These are phyloP conservation scores for Galeopsomyia nigrocyanea DNA, from an alignment of 2,888 invertebrate genomes.

Conservation along the genomic window DNA sequence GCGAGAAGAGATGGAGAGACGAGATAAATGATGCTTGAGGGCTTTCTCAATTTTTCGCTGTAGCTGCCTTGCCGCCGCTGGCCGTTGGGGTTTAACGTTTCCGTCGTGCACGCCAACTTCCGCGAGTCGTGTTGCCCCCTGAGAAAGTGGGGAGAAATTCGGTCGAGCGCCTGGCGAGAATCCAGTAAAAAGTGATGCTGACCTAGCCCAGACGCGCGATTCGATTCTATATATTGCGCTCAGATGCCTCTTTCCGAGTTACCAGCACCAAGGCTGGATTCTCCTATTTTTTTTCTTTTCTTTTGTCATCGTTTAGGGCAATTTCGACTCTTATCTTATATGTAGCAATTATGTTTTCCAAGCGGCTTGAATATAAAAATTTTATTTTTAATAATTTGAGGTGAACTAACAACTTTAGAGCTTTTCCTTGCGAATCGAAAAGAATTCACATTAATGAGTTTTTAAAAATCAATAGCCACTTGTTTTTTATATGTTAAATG, in stretches of 20 bases:
- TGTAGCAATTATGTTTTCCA: too few relatives aligned
- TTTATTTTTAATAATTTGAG: too few relatives aligned
- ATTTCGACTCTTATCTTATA: too few relatives aligned
- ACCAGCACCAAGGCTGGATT: slow-evolving; percentile 2
- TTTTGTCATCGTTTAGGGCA: too few relatives aligned
- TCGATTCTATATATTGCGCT: too few relatives aligned
- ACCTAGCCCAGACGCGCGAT: slow-evolving; percentile 9
- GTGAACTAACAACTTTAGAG: too few relatives aligned
- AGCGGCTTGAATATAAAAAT: too few relatives aligned
- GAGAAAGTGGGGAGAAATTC: slow-evolving; percentile 25
- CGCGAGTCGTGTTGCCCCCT: slow-evolving; percentile 54
- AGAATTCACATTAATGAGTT: too few relatives aligned
- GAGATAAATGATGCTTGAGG: slow-evolving; percentile 12
- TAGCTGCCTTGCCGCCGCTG: slow-evolving; percentile 12
- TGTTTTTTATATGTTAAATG: too few relatives aligned
- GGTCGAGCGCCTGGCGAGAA: slow-evolving; percentile 15
- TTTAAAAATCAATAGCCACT: too few relatives aligned
- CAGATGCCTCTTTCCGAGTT: neutral
- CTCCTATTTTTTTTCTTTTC: too few relatives aligned
- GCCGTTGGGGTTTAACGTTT: slow-evolving; percentile 52
- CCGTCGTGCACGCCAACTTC: slow-evolving; percentile 50
- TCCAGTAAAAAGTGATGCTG: neutral
- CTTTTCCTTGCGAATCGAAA: too few relatives aligned
- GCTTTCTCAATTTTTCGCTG: slow-evolving; percentile 37
- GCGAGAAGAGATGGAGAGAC: slow-evolving; percentile 36